Percentiles rank a stretch among this genome's conserved stretches.
Conservation (phyloP, 30 jellyfish, hydroid and myxozoan genomes). For the Catostylus mosaicus region DNA sequence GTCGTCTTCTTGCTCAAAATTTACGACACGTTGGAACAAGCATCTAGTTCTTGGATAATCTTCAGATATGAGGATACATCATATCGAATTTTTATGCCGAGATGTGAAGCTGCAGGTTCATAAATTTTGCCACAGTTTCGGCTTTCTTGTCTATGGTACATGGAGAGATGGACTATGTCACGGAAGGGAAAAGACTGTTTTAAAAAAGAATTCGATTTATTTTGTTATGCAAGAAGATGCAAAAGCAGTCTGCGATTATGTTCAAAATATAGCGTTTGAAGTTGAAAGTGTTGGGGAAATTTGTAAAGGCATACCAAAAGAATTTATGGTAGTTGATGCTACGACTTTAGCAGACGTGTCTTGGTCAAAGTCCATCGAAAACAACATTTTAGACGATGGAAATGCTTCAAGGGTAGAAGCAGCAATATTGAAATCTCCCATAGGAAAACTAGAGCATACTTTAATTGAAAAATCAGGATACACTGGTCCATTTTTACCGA, state of each 20-base stretch:
- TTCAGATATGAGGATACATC: constrained; percentile 79
- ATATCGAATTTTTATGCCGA: constrained; percentile 70
- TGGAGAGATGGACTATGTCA: constrained; percentile 22
- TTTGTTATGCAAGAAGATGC: constrained; percentile 62
- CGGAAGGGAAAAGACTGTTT: constrained; percentile 42
- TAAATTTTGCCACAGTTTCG: constrained; percentile 52
- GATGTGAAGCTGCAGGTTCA: constrained; percentile 45
- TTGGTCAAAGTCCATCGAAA: background rate
- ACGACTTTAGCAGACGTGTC: background rate
- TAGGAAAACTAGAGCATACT: constrained; percentile 82
- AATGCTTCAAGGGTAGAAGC: constrained; percentile 12
- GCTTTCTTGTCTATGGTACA: constrained; percentile 48
- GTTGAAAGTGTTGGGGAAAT: constrained; percentile 38
- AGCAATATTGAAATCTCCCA: constrained; percentile 83
- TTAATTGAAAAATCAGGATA: constrained; percentile 51
- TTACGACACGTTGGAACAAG: too few species aligned
- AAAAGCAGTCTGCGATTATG: constrained; percentile 41
- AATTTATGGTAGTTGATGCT: background rate
- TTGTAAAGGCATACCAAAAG: constrained; percentile 41
- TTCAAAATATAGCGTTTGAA: constrained; percentile 83
- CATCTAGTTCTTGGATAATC: too few species aligned
- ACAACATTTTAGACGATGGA: background rate
- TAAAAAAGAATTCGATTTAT: constrained; percentile 45
- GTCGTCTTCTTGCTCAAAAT: too few species aligned
- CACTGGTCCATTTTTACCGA: constrained; percentile 79